A percentile compares a stretch with the other conserved stretches of the same genome.
Conservation (phyloP, 1,140 invertebrate genomes). For the Drosophila ananassae region DNA sequence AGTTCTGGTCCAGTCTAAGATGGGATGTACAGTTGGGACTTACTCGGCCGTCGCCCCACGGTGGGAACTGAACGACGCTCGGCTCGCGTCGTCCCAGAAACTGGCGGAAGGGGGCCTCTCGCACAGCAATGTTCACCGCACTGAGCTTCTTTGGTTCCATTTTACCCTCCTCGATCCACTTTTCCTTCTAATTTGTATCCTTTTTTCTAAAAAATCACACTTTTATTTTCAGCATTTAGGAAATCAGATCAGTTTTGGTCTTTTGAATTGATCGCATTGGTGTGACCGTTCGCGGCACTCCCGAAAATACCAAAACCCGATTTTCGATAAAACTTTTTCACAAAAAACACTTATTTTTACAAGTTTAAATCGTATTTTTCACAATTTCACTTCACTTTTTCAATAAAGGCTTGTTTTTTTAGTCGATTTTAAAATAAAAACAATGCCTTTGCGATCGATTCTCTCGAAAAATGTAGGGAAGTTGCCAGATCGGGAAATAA, state of each 20-base stretch:
- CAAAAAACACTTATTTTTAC: neutral
- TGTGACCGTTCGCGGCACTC: neutral
- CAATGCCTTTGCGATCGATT: neutral
- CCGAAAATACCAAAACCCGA: neutral
- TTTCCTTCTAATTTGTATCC: too few relatives aligned
- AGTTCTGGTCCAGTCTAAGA: neutral
- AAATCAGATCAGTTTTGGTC: neutral
- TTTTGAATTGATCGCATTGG: conserved; percentile 3
- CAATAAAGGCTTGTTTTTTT: neutral
- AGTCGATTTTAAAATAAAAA: neutral
- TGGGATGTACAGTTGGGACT: neutral
- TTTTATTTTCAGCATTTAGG: neutral
- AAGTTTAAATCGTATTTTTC: neutral
- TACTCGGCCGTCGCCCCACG: neutral
- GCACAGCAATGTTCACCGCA: neutral
- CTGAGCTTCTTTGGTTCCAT: neutral
- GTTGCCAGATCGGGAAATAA: neutral
- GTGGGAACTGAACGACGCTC: neutral
- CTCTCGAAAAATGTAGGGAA: neutral
- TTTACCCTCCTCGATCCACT: too few relatives aligned
- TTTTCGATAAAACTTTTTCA: neutral
- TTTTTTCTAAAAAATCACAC: too few relatives aligned
- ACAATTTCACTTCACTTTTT: neutral
- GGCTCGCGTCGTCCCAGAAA: conserved; percentile 1
- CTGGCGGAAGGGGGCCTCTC: neutral